Base-by-base conservation (phyloP, 2,797 vertebrate genomes). In the Acrossocheilus fasciatus region DNA sequence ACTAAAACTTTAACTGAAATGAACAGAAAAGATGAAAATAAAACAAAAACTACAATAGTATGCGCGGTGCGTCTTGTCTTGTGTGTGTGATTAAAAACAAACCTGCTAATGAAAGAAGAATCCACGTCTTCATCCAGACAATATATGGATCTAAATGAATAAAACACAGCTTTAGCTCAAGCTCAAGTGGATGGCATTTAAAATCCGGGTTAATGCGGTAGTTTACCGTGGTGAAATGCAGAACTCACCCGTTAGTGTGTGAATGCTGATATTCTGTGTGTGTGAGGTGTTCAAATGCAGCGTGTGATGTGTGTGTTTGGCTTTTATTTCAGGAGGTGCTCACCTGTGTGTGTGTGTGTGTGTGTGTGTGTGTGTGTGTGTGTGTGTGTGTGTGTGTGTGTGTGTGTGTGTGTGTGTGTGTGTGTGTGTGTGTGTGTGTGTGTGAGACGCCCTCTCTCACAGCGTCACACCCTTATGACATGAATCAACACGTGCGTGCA, bases 261-360 rank as follows among this genome's bases (percentile, higher is more conserved):
- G 36, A 43, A 30, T 17, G 23, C 45, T 34, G 50, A 66, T n/a
- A 2, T 26, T 57, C 47, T 26, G 39, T 68, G 59, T 45, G 78
- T 87, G 76, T 69, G 88, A 87, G 68, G 70, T 34, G 47, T 14
- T 45, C 18, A 59, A 34, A 43, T 73, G 47, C 12, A 47, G 72
- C 2, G 17, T 72, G 77, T 45, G 34, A 1, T 2, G 17, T 64
- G 50, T 73, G 41, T 20, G 50, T 62, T 26, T 18, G 66, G 54
- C 84, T 4, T 30, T 86, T 91, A 96, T 97, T 96, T 96, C 96
- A 95, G 93, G 86, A 85, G 8, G 4, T 89, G 89, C 95, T 96
- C 95, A 96, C 96, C 97, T 96, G 94, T 83, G 80, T 88, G 91
- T 93, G 91, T 91, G 87, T 92, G 93, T 93, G 81, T 89, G 86